Percentiles rank a stretch among this genome's conserved stretches.
These are phyloP conservation scores for Sterrhoptilus dennistouni DNA, from an alignment of 2,113 vertebrate species.

Conservation along the genomic window DNA sequence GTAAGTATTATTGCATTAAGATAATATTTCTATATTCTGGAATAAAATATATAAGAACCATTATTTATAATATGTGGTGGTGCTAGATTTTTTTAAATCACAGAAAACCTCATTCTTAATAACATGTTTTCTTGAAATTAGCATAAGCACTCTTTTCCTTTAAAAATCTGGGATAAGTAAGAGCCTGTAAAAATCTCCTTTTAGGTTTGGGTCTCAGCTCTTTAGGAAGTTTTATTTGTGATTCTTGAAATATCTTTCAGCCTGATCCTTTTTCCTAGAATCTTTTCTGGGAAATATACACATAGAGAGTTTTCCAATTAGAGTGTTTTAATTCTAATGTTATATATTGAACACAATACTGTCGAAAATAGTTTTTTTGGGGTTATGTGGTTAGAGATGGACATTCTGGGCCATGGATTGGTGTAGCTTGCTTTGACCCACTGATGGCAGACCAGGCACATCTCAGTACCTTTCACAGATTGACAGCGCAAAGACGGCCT, in stretches of 20 bases:
- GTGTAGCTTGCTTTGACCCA: not conserved
- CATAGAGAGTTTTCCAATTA: not conserved
- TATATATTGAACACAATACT: not conserved
- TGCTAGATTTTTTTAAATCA: not conserved
- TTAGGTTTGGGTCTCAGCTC: not conserved
- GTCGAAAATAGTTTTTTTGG: not conserved
- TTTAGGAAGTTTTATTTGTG: not conserved
- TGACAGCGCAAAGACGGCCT: not conserved
- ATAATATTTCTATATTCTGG: conserved; percentile 61
- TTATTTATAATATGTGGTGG: not conserved
- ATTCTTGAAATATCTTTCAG: not conserved
- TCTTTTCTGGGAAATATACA: not conserved
- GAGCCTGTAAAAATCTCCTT: not conserved
- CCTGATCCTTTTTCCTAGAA: not conserved
- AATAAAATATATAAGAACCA: not conserved
- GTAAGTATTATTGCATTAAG: conserved; percentile 24
- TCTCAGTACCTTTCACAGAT: not conserved
- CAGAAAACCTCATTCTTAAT: not conserved
- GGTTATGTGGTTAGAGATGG: not conserved
- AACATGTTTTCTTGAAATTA: not conserved
- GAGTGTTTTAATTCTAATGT: not conserved
- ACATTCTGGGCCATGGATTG: not conserved
- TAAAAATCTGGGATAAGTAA: not conserved
- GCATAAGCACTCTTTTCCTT: not conserved
- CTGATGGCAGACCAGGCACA: not conserved